Evolutionary conservation across 2,888 invertebrate species (phyloP), one percentile per base, ranked within the genome.

Genomic region (Carpatolechia fugitivella): DNA sequence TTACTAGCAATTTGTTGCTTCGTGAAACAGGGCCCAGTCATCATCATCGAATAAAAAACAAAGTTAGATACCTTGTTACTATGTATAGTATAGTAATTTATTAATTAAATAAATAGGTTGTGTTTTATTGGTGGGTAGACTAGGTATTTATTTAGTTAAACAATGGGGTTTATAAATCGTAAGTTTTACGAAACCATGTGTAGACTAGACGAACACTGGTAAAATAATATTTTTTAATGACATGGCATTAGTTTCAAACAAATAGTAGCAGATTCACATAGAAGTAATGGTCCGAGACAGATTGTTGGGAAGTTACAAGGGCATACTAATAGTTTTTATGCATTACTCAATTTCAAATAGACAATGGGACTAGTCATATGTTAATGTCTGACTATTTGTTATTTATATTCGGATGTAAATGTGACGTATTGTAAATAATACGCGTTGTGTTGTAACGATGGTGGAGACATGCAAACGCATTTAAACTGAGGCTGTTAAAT

Each of bases 331-430:
- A 6, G 3, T 24, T 24, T 24, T 24, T 18, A 18, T 41, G 18
- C 18, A 18, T 41, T 41, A 41, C 18, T 30, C 31, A 53, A 24
- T 40, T 40, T 55, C 20, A 50, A 55, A 24, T 55, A 49, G 40
- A 18, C 18, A 41, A 38, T 24, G 49, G n/a, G 49, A 41, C 55
- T 55, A 55, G 55, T 55, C 55, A 50, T 55, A 55, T 41, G 31
- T 35, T 41, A 31, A 53, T 14, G 38, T 44, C 33, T 53, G 44
- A 53, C 31, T 53, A 44, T 53, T 35, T 46, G 20, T 46, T 52
- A 24, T 8, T 50, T 44, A 36, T 50, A 48, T 33, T 18, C 7
- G n/a, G 14, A 16, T 38, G 7, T 36, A 36, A 5, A 5, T 36
- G 5, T 36, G 18, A 38, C 5, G 13, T 38, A 38, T 33, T 11